Evolutionary conservation across 37 sponge, comb jelly and placozoan genomes (phyloP).

Genomic region (Cladorhizidae sp.): DNA sequence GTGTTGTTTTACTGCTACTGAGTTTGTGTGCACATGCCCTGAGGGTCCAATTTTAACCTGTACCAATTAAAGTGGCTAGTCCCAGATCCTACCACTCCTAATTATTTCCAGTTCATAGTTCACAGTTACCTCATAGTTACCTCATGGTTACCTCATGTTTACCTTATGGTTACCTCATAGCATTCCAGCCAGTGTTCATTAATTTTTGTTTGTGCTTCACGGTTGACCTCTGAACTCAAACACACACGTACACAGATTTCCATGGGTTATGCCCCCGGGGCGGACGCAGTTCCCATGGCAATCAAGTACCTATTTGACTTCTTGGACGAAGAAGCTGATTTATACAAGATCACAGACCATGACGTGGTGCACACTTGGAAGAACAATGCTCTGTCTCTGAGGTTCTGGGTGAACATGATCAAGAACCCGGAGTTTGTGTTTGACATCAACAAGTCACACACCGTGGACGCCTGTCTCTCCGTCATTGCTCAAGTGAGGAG

Average conservation of each 20-base stretch:
- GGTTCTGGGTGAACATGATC: constrained; percentile 97
- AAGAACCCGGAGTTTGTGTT: constrained; percentile 99
- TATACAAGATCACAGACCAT: constrained; percentile 59
- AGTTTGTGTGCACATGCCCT: too few relatives aligned
- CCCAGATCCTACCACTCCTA: too few relatives aligned
- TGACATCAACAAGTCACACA: constrained; percentile 91
- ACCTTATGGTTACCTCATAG: too few relatives aligned
- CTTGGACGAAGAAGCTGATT: constrained; percentile 87
- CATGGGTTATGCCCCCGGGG: constrained; percentile 32
- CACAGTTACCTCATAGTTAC: too few relatives aligned
- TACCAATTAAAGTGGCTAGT: too few relatives aligned
- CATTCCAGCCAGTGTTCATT: too few relatives aligned
- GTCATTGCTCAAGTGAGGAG: constrained; percentile 75
- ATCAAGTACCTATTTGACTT: constrained; percentile 97
- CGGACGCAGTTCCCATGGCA: constrained; percentile 75
- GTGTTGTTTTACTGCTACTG: too few relatives aligned
- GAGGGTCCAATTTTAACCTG: too few relatives aligned
- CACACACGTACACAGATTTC: neutral
- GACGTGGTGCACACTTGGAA: constrained; percentile 95
- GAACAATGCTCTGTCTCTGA: constrained; percentile 79
- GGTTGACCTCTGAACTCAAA: too few relatives aligned
- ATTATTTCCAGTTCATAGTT: too few relatives aligned
- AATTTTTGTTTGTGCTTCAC: too few relatives aligned
- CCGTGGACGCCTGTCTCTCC: constrained; percentile 89
- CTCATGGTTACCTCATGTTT: too few relatives aligned